Evolutionary conservation across 2,113 vertebrate genomes (phyloP), one percentile per base, ranked within the genome.

Genomic region (Platysternon megacephalum): DNA sequence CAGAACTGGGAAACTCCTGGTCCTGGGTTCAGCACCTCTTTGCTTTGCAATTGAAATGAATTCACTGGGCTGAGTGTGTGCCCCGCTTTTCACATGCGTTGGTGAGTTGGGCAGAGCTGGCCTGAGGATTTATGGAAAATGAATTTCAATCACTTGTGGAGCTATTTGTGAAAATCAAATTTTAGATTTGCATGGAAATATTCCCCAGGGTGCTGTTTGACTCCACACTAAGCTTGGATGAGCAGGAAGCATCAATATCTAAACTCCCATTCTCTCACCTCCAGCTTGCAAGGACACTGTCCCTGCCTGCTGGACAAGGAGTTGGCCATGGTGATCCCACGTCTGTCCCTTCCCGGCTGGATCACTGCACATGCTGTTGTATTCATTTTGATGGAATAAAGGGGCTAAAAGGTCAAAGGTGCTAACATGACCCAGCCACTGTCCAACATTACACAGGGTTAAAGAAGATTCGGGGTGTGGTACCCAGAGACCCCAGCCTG

Each of bases 11-110:
- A 14, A 61, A 61, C 29, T 6, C 58, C 6, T 61, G 29, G 29
- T 29, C 28, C 29, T 32, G 58, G 12, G 5, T 61, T 61, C 58
- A 32, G 14, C 58, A 32, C 12, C 56, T 58, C 56, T 58, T 29
- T 58, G 58, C 29, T 35, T 56, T 56, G 55, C 24, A 11, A 32
- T 61, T 61, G 29, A 29, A 61, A 72, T 72, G 68, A n/a, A 19
- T n/a, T 39, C n/a, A 39, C n/a, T 39, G n/a, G 16, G 19, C 19
- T 39, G n/a, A 39, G n/a, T 39, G 35, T 39, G n/a, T 39, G n/a
- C 68, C 17, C n/a, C 88, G 90, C 95, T 78, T 49, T 91, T 82
- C 83, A 4, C 93, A 95, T 49, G 61, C 76, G 46, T 29, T 90
- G 42, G 84, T 53, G 89, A 16, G 46, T 79, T 11, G 1, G 65